Evolutionary conservation across 2,797 vertebrate species (phyloP), one percentile per base, ranked within the genome.

Genomic region (Synanceia verrucosa): DNA sequence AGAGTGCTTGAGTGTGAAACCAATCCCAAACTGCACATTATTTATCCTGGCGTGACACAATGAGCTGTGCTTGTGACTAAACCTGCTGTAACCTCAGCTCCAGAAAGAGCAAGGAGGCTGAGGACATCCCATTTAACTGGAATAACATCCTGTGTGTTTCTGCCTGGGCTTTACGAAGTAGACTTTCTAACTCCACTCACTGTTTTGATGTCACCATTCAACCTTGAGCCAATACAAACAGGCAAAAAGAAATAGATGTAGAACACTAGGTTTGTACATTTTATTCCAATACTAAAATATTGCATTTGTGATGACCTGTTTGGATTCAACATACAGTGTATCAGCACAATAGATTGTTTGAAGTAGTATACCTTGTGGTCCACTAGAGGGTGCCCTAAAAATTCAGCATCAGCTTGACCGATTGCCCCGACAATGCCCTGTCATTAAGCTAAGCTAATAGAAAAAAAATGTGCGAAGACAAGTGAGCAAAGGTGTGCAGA

Each of bases 1-100:
- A 41, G 56, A 73, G 84, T 46, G 28, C 74, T 48, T 82, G 70
- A 84, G 72, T 80, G 78, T 82, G 83, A 84, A 83, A 81, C 52
- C 71, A 83, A 86, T 82, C 65, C 67, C 57, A 58, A 64, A 76
- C 60, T 11, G 57, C 64, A 16, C 50, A 18, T 71, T 79, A 65
- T 85, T 89, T 70, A 81, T 83, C 59, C 53, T 34, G 55, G 47
- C 31, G n/a, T 33, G 59, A 81, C 75, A 81, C 58, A 48, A 56
- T 16, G 41, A 13, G 28, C 56, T 53, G 72, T 53, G 67, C 76
- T 70, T 66, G 76, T 36, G 55, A 53, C 19, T 59, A 16, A 80
- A 71, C 56, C 66, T 70, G 43, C 12, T 6, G 10, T 21, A 24
- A 65, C 76, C 41, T 73, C 46, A 5, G 11, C 46, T 65, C 44